A percentile compares a stretch with the other conserved stretches of the same genome.
Evolutionary conservation across 2,113 vertebrate genomes (phyloP).

Genomic region (Sander vitreus): DNA sequence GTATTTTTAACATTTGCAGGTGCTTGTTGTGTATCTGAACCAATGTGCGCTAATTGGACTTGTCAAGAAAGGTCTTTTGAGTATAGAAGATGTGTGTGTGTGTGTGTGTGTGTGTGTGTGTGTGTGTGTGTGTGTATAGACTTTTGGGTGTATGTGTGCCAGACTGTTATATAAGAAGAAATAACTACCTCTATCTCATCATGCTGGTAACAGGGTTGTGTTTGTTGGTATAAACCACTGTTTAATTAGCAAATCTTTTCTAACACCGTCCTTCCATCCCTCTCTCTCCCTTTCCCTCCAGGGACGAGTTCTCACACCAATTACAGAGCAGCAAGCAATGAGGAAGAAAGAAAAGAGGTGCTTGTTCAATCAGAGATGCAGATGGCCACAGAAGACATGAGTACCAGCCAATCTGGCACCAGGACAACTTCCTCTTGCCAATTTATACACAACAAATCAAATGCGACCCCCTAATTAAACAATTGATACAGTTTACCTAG

Average conservation of each 20-base stretch:
- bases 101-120: slow-evolving; percentile 15
- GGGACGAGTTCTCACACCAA: slow-evolving; percentile 54
- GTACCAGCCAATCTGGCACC: slow-evolving; percentile 62
- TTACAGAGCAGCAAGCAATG: slow-evolving; percentile 53
- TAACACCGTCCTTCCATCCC: slow-evolving; percentile 40
- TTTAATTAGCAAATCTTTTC: slow-evolving; percentile 47
- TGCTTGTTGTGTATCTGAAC: slow-evolving; percentile 35
- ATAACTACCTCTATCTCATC: slow-evolving; percentile 28
- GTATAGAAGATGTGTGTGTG: slow-evolving; percentile 31
- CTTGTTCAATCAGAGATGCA: slow-evolving; percentile 67
- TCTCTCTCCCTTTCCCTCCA: slow-evolving; percentile 40
- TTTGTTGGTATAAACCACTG: slow-evolving; percentile 48
- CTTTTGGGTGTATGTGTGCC: slow-evolving; percentile 7
- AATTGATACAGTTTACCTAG: slow-evolving; percentile 30
- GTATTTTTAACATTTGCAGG: slow-evolving; percentile 40
- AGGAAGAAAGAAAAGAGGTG: slow-evolving; percentile 63
- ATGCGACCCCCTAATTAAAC: slow-evolving; percentile 60
- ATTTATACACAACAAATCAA: slow-evolving; percentile 54
- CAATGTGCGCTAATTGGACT: slow-evolving; percentile 49
- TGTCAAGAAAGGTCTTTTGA: slow-evolving; percentile 38
- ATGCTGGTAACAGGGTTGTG: slow-evolving; percentile 43
- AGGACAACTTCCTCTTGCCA: slow-evolving; percentile 43
- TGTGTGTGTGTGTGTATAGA: slow-evolving; percentile 19
- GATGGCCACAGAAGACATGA: slow-evolving; percentile 69
- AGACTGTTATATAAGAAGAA: slow-evolving; percentile 40